Conservation (phyloP, 30 jellyfish, hydroid and myxozoan species). For the Rhopilema esculentum region DNA sequence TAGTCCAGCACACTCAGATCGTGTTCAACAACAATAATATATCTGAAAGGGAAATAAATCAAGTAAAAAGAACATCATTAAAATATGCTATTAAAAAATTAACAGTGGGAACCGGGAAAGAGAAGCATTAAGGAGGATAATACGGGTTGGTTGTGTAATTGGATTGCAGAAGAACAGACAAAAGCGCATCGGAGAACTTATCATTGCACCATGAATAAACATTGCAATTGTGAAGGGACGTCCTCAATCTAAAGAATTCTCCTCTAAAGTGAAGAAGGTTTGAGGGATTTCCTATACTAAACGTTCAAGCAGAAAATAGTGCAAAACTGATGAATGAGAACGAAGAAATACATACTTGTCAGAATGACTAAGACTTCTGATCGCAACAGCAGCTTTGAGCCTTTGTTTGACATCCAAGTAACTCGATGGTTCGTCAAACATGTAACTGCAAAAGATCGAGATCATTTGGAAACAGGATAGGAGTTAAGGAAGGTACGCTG, state of each 20-base stretch:
- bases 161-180: too few relatives aligned
- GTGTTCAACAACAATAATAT: conserved; percentile 95
- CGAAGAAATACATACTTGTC: conserved; percentile 55
- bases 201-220: too few relatives aligned
- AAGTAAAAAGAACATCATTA: neutral
- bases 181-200: too few relatives aligned
- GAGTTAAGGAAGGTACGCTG: neutral
- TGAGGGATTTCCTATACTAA: too few relatives aligned
- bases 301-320: neutral
- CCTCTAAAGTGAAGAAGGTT: too few relatives aligned
- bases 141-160: too few relatives aligned
- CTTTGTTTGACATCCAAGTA: conserved; percentile 98
- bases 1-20: conserved; percentile 98
- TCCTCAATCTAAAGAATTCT: too few relatives aligned
- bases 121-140: too few relatives aligned
- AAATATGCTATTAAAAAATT: too few relatives aligned
- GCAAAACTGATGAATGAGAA: neutral
- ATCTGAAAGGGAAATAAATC: conserved; percentile 46
- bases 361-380: conserved; percentile 70
- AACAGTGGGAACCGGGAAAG: too few relatives aligned
- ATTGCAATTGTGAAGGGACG: too few relatives aligned
- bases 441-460: conserved; percentile 70
- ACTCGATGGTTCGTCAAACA: conserved; percentile 99
- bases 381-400: conserved; percentile 96
- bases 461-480: neutral